phyloP scores from a whole-genome alignment of 2,888 invertebrate genomes.

The Habroteleia sp. region DNA sequence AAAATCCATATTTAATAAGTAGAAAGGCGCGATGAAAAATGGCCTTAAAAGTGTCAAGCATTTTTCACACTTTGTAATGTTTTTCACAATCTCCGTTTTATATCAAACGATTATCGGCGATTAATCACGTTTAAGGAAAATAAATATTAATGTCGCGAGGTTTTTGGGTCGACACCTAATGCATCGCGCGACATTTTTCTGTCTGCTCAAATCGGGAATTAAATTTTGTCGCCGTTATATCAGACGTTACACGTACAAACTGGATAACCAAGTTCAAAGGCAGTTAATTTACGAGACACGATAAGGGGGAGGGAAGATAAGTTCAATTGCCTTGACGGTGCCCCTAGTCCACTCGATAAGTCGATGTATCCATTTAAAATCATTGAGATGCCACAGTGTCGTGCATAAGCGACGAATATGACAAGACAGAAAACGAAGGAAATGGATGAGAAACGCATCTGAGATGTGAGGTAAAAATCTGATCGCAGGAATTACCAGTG shows the following conservation, averaged over 20 bases:
- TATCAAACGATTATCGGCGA: background rate
- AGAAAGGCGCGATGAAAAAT: conserved; percentile 27
- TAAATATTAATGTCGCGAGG: conserved; percentile 19
- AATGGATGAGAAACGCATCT: background rate
- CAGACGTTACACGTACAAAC: conserved; percentile 32
- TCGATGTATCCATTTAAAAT: conserved; percentile 45
- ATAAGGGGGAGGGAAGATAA: no score
- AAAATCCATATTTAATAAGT: conserved; percentile 26
- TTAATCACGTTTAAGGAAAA: conserved; percentile 10
- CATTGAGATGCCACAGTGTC: conserved; percentile 35
- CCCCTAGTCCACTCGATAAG: conserved; percentile 25
- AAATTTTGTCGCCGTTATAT: conserved; percentile 37
- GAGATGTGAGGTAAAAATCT: background rate
- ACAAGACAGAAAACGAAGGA: conserved; percentile 2
- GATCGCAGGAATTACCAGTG: background rate
- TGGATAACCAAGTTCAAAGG: conserved; percentile 60
- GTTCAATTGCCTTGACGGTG: conserved; percentile 32
- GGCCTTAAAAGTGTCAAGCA: conserved; percentile 14
- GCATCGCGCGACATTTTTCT: conserved; percentile 11
- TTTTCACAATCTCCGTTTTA: conserved; percentile 12
- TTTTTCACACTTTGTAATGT: conserved; percentile 36
- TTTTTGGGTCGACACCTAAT: background rate
- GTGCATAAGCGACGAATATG: conserved; percentile 26
- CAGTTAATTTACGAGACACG: conserved; percentile 48
- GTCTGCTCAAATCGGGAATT: conserved; percentile 17